phyloP scores from a whole-genome alignment of 2,113 vertebrate genomes.

The Psephotus haematonotus region DNA sequence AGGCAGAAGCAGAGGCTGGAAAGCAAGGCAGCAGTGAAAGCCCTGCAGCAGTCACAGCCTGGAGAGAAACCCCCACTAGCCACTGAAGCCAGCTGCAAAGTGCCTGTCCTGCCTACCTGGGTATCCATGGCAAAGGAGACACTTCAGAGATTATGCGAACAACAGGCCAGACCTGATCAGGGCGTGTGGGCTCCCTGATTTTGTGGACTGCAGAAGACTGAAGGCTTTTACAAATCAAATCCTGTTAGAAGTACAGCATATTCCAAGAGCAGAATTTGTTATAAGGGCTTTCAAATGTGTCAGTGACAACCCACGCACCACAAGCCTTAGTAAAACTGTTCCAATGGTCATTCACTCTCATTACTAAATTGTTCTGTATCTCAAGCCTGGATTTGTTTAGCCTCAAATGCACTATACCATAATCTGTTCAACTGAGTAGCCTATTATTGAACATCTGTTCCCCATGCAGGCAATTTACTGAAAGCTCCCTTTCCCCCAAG shows the following conservation, averaged over 20 bases:
- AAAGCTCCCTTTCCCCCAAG: constrained; percentile 21
- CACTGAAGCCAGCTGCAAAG: background rate
- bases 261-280: background rate
- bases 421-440: constrained; percentile 43
- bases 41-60: background rate
- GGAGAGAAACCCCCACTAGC: background rate
- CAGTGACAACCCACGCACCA: background rate
- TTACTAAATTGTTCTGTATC: background rate
- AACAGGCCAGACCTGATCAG: background rate
- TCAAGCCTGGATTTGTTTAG: constrained; percentile 44
- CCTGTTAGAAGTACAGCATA: background rate
- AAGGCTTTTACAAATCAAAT: background rate
- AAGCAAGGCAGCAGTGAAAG: background rate
- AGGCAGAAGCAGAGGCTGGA: background rate
- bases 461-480: constrained; percentile 29
- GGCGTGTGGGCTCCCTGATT: background rate
- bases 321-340: background rate
- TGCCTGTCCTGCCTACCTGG: background rate
- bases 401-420: constrained; percentile 29
- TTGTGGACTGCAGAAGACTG: background rate
- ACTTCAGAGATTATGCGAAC: background rate
- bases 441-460: constrained; percentile 46
- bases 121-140: background rate
- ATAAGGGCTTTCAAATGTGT: background rate
- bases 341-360: background rate